Evolutionary conservation across 2,797 vertebrate species (phyloP).

Genomic region (Pelochelys cantorii): DNA sequence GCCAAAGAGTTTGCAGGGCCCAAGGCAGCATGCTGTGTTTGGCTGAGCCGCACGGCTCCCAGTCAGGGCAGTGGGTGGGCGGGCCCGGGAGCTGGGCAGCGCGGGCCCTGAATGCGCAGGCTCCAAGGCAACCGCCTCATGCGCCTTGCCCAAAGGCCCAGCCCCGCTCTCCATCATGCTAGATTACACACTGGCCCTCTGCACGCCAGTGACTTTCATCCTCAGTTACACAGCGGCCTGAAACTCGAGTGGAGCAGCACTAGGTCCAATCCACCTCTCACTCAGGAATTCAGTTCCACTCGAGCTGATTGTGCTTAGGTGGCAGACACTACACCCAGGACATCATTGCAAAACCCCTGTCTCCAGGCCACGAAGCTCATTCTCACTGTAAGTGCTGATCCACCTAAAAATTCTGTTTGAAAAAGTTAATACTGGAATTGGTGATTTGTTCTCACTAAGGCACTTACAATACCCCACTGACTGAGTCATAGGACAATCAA

Average conservation of each 20-base stretch:
- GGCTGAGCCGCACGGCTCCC: too few species aligned
- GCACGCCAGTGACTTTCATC: not conserved
- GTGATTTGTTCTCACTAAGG: slow-evolving; percentile 48
- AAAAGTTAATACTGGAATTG: not conserved
- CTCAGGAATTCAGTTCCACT: not conserved
- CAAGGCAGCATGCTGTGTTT: too few species aligned
- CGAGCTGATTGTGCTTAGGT: accelerated
- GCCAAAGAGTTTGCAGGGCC: too few species aligned
- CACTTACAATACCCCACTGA: slow-evolving; percentile 27
- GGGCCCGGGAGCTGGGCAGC: too few species aligned
- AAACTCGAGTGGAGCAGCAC: not conserved
- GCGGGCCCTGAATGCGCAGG: too few species aligned
- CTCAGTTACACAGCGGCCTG: not conserved
- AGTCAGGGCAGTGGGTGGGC: too few species aligned
- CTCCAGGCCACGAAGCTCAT: accelerated
- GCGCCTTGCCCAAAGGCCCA: too few species aligned
- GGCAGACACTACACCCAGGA: accelerated
- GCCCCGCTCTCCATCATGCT: not conserved
- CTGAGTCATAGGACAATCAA: not conserved
- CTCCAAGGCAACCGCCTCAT: too few species aligned
- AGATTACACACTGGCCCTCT: not conserved
- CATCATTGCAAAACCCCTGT: accelerated
- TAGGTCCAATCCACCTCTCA: not conserved
- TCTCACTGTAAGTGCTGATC: accelerated
- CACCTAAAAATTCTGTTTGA: accelerated